Percentiles rank a stretch among this genome's conserved stretches.
Conservation (phyloP, 2,888 invertebrate genomes). For the Sipunculus nudus region DNA sequence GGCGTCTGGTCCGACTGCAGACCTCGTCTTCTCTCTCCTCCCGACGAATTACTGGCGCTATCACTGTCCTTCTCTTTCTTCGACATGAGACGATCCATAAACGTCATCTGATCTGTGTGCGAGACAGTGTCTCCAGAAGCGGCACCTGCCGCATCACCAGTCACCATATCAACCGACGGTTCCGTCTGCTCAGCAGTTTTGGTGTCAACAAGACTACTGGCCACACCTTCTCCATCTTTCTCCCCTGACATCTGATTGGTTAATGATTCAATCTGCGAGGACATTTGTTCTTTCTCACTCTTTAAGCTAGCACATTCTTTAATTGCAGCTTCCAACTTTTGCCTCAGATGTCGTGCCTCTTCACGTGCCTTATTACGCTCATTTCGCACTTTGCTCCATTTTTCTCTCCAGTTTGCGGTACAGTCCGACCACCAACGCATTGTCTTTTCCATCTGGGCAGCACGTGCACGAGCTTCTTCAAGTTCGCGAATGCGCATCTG, state of each 20-base stretch:
- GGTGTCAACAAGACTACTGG: conserved; percentile 16
- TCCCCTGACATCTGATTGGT: conserved; percentile 34
- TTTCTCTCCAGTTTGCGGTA: conserved; percentile 94
- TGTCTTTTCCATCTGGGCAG: conserved; percentile 98
- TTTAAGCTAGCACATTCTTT: conserved; percentile 74
- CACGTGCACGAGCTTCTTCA: conserved; percentile 91
- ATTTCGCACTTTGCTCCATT: conserved; percentile 86
- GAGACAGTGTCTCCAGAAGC: no score
- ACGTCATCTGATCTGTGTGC: conserved; percentile 15
- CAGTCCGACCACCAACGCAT: conserved; percentile 99
- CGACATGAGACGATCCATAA: conserved; percentile 44
- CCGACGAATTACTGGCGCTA: conserved; percentile 18
- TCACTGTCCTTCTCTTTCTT: conserved; percentile 27
- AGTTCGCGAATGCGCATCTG: conserved; percentile 72
- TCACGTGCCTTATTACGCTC: conserved; percentile 93
- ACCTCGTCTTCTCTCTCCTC: not conserved
- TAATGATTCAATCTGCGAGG: conserved; percentile 74
- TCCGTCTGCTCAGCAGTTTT: not conserved
- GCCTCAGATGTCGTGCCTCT: conserved; percentile 83
- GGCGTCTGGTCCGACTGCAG: not conserved
- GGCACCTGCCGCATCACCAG: no score
- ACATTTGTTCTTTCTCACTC: conserved; percentile 82
- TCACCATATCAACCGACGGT: not conserved
- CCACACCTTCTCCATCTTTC: conserved; percentile 25
- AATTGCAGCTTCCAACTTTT: conserved; percentile 76